Conservation (phyloP, 2,888 invertebrate genomes). For the Agrilus mali region DNA sequence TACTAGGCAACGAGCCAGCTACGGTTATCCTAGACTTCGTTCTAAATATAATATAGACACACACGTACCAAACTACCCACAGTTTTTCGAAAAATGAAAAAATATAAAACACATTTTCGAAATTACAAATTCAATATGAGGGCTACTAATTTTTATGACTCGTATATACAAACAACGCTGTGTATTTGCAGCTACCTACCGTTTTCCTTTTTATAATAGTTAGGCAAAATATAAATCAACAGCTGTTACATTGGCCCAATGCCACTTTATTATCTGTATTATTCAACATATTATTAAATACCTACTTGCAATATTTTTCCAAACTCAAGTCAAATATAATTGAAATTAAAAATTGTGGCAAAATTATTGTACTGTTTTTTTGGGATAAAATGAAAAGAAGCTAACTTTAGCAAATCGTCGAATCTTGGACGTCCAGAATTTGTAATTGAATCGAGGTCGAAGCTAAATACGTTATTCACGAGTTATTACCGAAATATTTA, state of each 20-base stretch:
- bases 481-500: too few relatives aligned
- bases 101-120: background rate
- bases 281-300: slow-evolving; percentile 1
- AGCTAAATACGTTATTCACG: too few relatives aligned
- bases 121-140: slow-evolving; percentile 1
- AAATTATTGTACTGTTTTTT: background rate
- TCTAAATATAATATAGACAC: slow-evolving; percentile 28
- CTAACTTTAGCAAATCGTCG: background rate
- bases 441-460: too few relatives aligned
- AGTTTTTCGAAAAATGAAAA: background rate
- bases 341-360: background rate
- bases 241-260: slow-evolving; percentile 22
- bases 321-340: background rate
- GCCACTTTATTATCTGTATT: slow-evolving; percentile 14
- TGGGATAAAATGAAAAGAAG: background rate
- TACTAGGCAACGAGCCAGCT: slow-evolving; percentile 30
- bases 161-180: too few relatives aligned
- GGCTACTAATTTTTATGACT: background rate
- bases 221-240: slow-evolving; percentile 18
- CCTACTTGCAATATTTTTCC: background rate
- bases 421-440: too few relatives aligned
- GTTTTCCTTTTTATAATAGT: too few relatives aligned
- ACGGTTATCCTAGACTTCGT: slow-evolving; percentile 29
- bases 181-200: too few relatives aligned
- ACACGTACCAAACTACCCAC: slow-evolving; percentile 7